Conservation (phyloP, 37 sponge, comb jelly and placozoan species). For the Bolinopsis microptera region DNA sequence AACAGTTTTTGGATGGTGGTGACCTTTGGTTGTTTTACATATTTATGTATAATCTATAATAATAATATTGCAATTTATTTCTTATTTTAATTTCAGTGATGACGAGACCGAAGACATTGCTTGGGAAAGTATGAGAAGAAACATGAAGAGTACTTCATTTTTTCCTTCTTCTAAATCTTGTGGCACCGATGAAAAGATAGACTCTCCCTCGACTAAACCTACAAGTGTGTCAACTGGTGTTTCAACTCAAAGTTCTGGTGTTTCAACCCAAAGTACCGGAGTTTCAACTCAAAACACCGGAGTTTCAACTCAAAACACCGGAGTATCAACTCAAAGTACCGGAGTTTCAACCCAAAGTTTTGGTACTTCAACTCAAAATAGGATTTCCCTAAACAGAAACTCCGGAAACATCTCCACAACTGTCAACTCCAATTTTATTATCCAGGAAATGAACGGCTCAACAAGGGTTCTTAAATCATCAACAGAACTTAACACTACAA, state of each 20-base stretch:
- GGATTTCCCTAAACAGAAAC: not conserved
- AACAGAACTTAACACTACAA: too few relatives aligned
- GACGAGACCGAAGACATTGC: not conserved
- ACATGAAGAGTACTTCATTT: constrained; percentile 16
- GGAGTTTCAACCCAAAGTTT: not conserved
- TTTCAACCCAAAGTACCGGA: constrained; percentile 38
- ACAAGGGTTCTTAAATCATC: too few relatives aligned
- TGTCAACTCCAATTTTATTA: not conserved
- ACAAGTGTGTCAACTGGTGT: not conserved
- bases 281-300: not conserved
- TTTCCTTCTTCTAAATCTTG: not conserved
- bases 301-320: not conserved
- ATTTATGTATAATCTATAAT: too few relatives aligned
- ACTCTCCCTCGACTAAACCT: not conserved
- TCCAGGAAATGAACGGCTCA: not conserved
- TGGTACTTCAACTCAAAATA: not conserved
- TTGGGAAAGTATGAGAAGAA: not conserved
- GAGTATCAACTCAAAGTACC: not conserved
- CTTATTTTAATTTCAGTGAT: constrained; percentile 14
- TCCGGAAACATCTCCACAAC: not conserved
- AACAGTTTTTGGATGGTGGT: not conserved
- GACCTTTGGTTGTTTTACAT: too few relatives aligned
- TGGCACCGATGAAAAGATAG: not conserved
- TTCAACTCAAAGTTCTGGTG: constrained; percentile 14
- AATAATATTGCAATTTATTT: too few relatives aligned